Base-by-base conservation (phyloP, 2,888 invertebrate species). In the Emesis furor region DNA sequence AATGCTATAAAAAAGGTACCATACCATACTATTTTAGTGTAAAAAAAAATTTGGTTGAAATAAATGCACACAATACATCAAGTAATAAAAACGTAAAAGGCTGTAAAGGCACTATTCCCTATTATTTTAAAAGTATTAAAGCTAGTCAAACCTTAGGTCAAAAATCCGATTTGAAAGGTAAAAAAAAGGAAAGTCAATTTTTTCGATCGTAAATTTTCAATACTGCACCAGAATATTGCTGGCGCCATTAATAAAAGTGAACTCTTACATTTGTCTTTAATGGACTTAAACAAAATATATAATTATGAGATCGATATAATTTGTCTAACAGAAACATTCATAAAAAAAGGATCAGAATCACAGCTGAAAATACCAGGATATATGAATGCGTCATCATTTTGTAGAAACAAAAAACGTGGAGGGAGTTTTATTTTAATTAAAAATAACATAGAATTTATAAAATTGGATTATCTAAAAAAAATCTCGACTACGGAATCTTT, bases 181-280 rank as follows among this genome's bases (percentile, higher is more conserved):
- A 39, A 46, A 24, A 46, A 10, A 30, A 55, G 5, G 10, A 32
- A 12, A 14, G n/a, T 7, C 42, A 68, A 12, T 77, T 81, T 73
- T 81, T 81, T 81, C 76, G 73, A 39, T 39, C 2, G 5, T 69
- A 42, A 73, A 51, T 39, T 79, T 8, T 79, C 68, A 67, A 71
- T 79, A n/a, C 59, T 79, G 37, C 79, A 76, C 32, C 79, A 79
- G 62, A 82, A 79, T 32, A 82, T 82, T 30, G 79, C 79, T n/a
- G 76, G 82, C 42, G 78, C 79, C 2, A 73, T 82, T 30, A 73
- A 46, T 62, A 76, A 79, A 55, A 46, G 51, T 24, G 81, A 81
- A 4, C 8, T 55, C 6, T 7, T 81, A 7, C 30, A 73, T 65
- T 32, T 65, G 8, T 73, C 77, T 7, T 12, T 81, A 37, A 8